Conservation (phyloP, 2,888 invertebrate species). For the Drosophila lutescens region DNA sequence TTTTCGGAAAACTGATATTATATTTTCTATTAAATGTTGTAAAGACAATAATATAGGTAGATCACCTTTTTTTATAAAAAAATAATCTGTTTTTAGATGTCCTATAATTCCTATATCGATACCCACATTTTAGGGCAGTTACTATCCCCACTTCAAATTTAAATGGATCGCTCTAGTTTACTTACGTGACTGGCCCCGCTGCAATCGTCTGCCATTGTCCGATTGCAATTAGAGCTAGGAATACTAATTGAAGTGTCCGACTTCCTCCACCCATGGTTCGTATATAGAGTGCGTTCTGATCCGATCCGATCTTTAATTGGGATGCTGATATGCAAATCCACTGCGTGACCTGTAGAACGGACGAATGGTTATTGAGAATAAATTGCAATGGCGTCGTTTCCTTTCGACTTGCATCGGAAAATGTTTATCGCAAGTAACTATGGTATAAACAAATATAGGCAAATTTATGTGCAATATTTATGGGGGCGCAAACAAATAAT, state of each 20-base stretch:
- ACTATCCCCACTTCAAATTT: background rate
- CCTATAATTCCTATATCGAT: no score
- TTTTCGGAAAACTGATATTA: no score
- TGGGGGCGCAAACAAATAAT: slow-evolving; percentile 16
- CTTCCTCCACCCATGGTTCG: slow-evolving; percentile 61
- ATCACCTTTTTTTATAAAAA: no score
- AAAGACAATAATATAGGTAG: no score
- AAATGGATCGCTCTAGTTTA: slow-evolving; percentile 29
- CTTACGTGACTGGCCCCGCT: slow-evolving; percentile 79
- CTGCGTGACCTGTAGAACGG: slow-evolving; percentile 49
- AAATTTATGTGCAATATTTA: slow-evolving; percentile 32
- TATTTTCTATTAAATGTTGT: no score
- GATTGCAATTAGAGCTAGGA: slow-evolving; percentile 78
- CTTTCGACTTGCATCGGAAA: slow-evolving; percentile 21
- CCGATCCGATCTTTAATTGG: slow-evolving; percentile 53
- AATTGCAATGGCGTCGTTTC: slow-evolving; percentile 39
- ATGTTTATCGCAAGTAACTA: slow-evolving; percentile 40
- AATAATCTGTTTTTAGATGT: background rate
- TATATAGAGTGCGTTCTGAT: slow-evolving; percentile 26
- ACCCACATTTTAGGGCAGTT: no score
- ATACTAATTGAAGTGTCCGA: slow-evolving; percentile 70
- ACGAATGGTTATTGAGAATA: slow-evolving; percentile 18
- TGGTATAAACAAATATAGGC: slow-evolving; percentile 41
- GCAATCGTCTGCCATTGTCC: slow-evolving; percentile 65
- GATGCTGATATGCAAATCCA: slow-evolving; percentile 30